Evolutionary conservation across 2,888 invertebrate species (phyloP), one percentile per base, ranked within the genome.

Genomic region (Lycophotia porphyrea): DNA sequence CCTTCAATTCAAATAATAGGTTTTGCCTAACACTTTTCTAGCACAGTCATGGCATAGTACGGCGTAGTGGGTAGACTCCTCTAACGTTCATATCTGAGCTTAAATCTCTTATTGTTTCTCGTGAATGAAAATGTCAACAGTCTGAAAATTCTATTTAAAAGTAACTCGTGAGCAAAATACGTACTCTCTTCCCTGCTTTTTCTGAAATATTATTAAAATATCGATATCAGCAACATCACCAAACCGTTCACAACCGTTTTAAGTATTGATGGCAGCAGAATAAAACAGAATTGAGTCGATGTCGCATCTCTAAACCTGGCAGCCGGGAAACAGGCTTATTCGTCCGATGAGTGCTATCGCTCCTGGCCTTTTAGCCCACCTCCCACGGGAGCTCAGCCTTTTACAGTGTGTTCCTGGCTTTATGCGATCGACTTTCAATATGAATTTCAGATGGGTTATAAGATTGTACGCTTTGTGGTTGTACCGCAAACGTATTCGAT

Each of bases 311-410:
- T 96, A 95, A 96, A 95, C 95, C 95, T 91, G 91, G 91, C 89
- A 93, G 95, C 93, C 94, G 95, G 94, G 94, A 96, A 96, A 96
- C 96, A 96, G 93, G 96, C 96, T 96, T 96, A 96, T 95, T 95
- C 95, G 92, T 92, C 90, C 94, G 94, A 95, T 95, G 95, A 95
- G 95, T 95, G 95, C 94, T 95, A 94, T 94, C 87, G 92, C 89
- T 92, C 92, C 90, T 92, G 94, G 94, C 94, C 95, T 95, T 93
- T 94, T 92, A 93, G 93, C 91, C 91, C 89, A 84, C 90, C 91
- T 93, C 95, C 94, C 93, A 89, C 88, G 94, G 95, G 95, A 93
- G 93, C 92, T 93, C 92, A 94, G 94, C 94, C 95, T 95, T 95
- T 95, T 94, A 95, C 95, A 93, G 93, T 93, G 93, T 93, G 93